Base-by-base conservation (phyloP, 2,113 vertebrate species). In the Rynchops niger region DNA sequence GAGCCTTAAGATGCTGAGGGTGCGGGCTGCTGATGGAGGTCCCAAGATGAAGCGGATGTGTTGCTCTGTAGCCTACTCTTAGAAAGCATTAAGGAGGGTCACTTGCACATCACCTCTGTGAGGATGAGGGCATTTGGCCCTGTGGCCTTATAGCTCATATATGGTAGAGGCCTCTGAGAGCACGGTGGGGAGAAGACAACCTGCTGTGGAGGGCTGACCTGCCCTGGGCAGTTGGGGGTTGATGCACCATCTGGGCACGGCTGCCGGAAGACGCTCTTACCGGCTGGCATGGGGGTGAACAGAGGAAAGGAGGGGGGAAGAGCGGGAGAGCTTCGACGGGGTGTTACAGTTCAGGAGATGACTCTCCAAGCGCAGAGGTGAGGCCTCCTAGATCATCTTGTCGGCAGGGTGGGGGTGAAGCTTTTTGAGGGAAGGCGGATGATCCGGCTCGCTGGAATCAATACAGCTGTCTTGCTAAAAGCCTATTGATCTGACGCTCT, bases 61-160 rank as follows among this genome's bases (percentile, higher is more conserved):
- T 20, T 80, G 30, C 6, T 72, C 66, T 55, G 29, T 29, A 27
- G 21, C 22, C 7, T n/a, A 53, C 53, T 27, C 55, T 55, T 27
- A 47, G 47, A n/a, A 42, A 36, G 27, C 1, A 0, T 29, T 34
- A 9, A 12, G 40, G 49, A 22, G 6, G 17, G 20, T 58, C 13
- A 0, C n/a, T 50, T 38, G 38, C 14, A 8, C 5, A 1, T n/a
- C 47, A 15, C 15, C 20, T n/a, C 30, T n/a, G 17, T 2, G 42
- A 0, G 3, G 12, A 15, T 38, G 8, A 0, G 0, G 23, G 11
- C 0, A 1, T 30, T 26, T 0, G 3, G 30, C 49, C 47, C 53
- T 1, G 1, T 32, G 67, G 30, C 40, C 53, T 49, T 49, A 4
- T 1, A 27, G 58, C 30, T 56, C 13, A 1, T 27, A 4, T 11